Evolutionary conservation across 35 echinoderm and acorn worm species (phyloP), one percentile per base, ranked within the genome.

Genomic region (Antedon bifida): DNA sequence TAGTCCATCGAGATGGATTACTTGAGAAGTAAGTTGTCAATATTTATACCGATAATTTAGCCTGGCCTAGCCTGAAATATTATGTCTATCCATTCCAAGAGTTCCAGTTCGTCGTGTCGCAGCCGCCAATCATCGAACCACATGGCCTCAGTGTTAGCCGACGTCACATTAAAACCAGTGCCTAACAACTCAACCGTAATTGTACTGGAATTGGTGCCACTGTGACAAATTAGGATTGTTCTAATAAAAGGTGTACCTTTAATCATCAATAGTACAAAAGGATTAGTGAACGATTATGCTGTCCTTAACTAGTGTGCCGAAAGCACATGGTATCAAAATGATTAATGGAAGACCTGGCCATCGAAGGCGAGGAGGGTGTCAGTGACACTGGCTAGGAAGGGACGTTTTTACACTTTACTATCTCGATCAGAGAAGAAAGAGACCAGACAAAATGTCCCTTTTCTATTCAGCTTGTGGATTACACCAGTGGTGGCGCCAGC

Each of bases 231-330:
- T 39, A 29, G 36, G 45, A n/a, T 35, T 30, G 42, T 83, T 45
- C 39, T 83, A 14, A 83, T 83, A 23, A 83, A 55, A 29, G 39
- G n/a, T 30, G 36, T 83, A 34, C 33, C 79, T 19, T 29, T 82
- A 26, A 82, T 35, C 5, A 35, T 82, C 11, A 36, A 35, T 45
- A 10, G 81, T 28, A 19, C 36, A 44, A 83, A 64, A 12, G 81
- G 81, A 30, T 8, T 5, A 51, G 10, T 83, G 29, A 33, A 83
- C 5, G 56, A 38, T 29, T 83, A 31, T 51, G 81, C 39, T 1
- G 81, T 55, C 14, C 81, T 83, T 0, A 34, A 83, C 34, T 38
- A 83, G 35, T 83, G 81, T 29, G 39, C 81, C 10, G 81, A 83
- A 30, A 3, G 42, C 1, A 83, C 81, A 83, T 83, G 42, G 56